Evolutionary conservation across 2,797 vertebrate species (phyloP).

Genomic region (Anabas testudineus): DNA sequence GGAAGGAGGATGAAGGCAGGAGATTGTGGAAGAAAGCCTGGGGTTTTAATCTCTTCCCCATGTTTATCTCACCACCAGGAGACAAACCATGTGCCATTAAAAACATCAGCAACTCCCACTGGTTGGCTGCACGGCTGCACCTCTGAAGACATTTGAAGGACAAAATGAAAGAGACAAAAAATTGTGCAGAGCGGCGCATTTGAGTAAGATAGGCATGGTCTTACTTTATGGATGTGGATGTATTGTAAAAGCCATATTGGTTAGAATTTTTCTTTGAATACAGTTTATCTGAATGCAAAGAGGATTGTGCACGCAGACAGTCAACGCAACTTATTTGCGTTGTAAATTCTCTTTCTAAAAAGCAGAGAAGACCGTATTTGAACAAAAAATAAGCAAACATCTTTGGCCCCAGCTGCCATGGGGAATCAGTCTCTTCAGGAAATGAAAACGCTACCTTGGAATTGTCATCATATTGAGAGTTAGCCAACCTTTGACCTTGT

Average conservation of each 20-base stretch:
- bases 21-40: constrained; percentile 82
- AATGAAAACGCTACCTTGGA: constrained; percentile 83
- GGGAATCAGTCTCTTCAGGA: constrained; percentile 78
- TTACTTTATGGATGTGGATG: constrained; percentile 43
- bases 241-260: constrained; percentile 34
- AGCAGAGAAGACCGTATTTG: constrained; percentile 66
- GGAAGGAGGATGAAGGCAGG: constrained; percentile 76
- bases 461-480: constrained; percentile 84
- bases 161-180: constrained; percentile 70
- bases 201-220: constrained; percentile 37
- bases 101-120: constrained; percentile 81
- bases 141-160: constrained; percentile 80
- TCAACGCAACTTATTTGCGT: constrained; percentile 28
- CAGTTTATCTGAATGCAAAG: constrained; percentile 22
- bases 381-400: constrained; percentile 77
- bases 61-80: constrained; percentile 84
- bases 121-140: constrained; percentile 67
- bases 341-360: constrained; percentile 49
- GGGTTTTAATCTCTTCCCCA: constrained; percentile 82
- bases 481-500: constrained; percentile 80
- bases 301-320: constrained; percentile 12
- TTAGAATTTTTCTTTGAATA: constrained; percentile 46
- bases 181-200: constrained; percentile 44
- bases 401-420: constrained; percentile 61
- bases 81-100: constrained; percentile 82